Evolutionary conservation across 1,140 invertebrate genomes (phyloP), one percentile per base, ranked within the genome.

Genomic region (Brachionus rotundiformis): DNA sequence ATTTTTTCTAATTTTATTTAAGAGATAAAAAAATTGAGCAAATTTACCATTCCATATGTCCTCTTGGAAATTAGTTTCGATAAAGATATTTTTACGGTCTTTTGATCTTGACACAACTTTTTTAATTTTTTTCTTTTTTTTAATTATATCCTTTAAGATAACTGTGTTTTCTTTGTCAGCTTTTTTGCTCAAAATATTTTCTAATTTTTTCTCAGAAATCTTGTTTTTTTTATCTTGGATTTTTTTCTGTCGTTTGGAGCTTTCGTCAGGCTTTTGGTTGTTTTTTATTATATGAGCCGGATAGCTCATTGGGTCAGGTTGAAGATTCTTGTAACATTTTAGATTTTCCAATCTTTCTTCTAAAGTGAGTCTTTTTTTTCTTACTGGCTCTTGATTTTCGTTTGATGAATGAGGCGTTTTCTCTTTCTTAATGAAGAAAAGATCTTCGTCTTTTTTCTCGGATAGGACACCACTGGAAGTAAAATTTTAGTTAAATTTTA

Each of bases 221-320:
- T 59, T 79, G 2, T 0, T 11, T 25, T 39, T 2, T 39, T 39
- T 79, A 39, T 79, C 76, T 10, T 23, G 11, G 1, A 36, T 23
- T 54, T 59, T 79, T 41, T 79, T 25, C n/a, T 79, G 76, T 79
- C 76, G 54, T 59, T 79, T 79, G 19, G 76, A 79, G 25, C 29
- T 79, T 19, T 27, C 23, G 11, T 54, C 59, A 13, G 76, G 47
- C n/a, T 16, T 25, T 41, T 33, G 6, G n/a, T 79, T 79, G 6
- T 13, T 23, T 27, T 63, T 79, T 3, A 59, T 49, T 0, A 63
- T 41, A n/a, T 54, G 47, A 36, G 59, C 47, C 11, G 76, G 47
- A 13, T 8, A 10, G 16, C 76, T 79, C 0, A 19, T 3, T 7
- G 47, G 3, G 25, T 79, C 76, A 19, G 76, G 76, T 63, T 59